Evolutionary conservation across 2,113 vertebrate species (phyloP).

Genomic region (Turdus rufiventris): DNA sequence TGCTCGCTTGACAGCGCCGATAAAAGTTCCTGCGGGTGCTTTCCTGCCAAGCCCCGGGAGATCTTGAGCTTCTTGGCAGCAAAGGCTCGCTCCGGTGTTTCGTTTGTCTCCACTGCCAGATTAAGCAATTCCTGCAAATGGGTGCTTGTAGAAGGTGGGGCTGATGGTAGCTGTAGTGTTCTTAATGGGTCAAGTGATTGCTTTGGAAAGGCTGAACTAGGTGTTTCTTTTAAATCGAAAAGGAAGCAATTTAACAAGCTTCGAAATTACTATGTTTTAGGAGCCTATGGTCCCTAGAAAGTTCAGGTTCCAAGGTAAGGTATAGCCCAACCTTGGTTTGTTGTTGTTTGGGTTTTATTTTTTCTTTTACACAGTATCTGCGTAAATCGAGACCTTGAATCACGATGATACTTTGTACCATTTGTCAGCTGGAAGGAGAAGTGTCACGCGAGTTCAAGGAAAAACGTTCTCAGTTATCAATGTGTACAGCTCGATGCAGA

Average conservation of each 20-base stretch:
- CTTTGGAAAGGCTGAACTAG: neutral
- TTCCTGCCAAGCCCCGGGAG: accelerated
- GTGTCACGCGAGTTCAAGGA: accelerated
- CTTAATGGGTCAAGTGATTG: accelerated
- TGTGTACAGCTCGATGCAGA: accelerated
- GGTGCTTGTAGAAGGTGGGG: neutral
- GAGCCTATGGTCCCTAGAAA: accelerated
- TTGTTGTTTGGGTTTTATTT: accelerated
- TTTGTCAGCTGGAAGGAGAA: neutral
- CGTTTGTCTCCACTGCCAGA: accelerated
- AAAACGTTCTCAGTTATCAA: accelerated
- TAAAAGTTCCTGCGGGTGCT: neutral
- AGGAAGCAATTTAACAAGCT: accelerated
- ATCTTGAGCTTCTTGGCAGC: too few relatives aligned
- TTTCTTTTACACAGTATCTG: accelerated
- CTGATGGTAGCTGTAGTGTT: accelerated
- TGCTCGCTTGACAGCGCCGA: neutral
- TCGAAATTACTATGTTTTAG: accelerated
- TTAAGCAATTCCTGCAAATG: accelerated
- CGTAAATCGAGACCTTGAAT: accelerated
- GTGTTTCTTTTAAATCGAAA: neutral
- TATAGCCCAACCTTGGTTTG: accelerated
- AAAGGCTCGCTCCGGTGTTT: accelerated
- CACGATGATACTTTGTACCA: neutral
- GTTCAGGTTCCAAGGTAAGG: neutral